These are phyloP conservation scores for Liposcelis brunnea DNA, from an alignment of 2,888 invertebrate species.

Conservation along the genomic window DNA sequence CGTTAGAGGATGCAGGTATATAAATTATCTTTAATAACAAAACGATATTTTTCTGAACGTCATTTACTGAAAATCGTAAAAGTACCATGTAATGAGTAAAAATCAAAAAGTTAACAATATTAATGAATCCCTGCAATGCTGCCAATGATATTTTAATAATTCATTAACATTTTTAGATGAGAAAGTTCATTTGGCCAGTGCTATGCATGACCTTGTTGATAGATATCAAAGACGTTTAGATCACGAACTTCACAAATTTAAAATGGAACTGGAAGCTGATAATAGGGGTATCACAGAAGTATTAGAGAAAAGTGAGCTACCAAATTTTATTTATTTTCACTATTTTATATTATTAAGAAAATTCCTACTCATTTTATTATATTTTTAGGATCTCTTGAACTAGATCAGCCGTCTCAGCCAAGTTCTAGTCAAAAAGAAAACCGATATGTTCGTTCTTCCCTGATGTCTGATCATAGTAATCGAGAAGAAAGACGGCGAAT, in stretches of 20 bases:
- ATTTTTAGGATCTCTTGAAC: conserved; percentile 55
- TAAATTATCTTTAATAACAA: conserved; percentile 1
- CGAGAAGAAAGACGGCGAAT: too few relatives aligned
- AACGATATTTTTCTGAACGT: neutral
- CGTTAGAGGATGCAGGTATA: conserved; percentile 63
- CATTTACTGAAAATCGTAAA: neutral
- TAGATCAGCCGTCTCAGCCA: conserved; percentile 48
- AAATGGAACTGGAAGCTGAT: conserved; percentile 96
- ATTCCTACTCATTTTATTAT: neutral
- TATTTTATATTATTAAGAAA: neutral
- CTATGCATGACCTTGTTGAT: conserved; percentile 88
- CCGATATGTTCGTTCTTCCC: conserved; percentile 37
- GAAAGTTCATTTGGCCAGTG: conserved; percentile 84
- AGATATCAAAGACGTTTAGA: conserved; percentile 78
- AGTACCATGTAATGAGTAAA: too few relatives aligned
- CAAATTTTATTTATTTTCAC: too few relatives aligned
- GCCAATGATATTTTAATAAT: neutral
- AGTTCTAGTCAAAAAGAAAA: conserved; percentile 68
- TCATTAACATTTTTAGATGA: conserved; percentile 44
- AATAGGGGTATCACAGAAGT: conserved; percentile 95
- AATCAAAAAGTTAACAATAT: neutral
- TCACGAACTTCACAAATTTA: conserved; percentile 88
- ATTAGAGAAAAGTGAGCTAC: conserved; percentile 52
- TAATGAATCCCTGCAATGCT: neutral
- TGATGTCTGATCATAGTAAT: neutral